Percentiles rank a stretch among this genome's conserved stretches.
phyloP scores from a whole-genome alignment of 2,113 vertebrate species.

The Bubo blakistoni region DNA sequence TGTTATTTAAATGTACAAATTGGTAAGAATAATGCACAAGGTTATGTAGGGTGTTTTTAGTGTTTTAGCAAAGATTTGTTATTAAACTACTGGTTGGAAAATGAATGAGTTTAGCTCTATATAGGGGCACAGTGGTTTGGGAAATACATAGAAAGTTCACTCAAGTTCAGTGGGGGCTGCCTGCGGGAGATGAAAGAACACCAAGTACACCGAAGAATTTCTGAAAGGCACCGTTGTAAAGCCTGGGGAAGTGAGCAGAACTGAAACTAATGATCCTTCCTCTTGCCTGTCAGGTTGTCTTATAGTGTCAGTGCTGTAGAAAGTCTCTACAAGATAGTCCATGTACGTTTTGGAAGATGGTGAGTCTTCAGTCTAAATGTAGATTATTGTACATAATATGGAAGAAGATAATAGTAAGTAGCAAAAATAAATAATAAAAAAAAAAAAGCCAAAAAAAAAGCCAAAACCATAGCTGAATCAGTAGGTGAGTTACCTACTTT shows the following conservation, averaged over 20 bases:
- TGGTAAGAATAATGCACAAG: slow-evolving; percentile 74
- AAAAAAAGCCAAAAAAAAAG: too few species aligned
- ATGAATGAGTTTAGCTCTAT: slow-evolving; percentile 40
- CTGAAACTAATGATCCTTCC: neutral
- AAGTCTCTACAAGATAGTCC: slow-evolving; percentile 15
- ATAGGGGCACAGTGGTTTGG: neutral
- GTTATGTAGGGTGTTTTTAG: slow-evolving; percentile 78
- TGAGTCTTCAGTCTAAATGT: slow-evolving; percentile 41
- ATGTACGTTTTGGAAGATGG: neutral
- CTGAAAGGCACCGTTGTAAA: neutral
- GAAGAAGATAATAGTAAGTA: slow-evolving; percentile 12
- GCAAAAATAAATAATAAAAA: neutral
- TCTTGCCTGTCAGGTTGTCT: slow-evolving; percentile 31
- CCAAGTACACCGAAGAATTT: neutral
- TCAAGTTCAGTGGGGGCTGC: neutral
- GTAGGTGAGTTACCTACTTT: neutral
- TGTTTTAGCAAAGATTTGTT: slow-evolving; percentile 66
- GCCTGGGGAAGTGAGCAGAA: neutral
- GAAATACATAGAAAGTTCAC: slow-evolving; percentile 7
- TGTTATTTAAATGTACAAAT: slow-evolving; percentile 84
- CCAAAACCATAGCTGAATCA: neutral
- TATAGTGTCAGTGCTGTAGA: neutral
- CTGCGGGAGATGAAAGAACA: neutral
- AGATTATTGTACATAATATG: slow-evolving; percentile 61
- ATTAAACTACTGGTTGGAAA: slow-evolving; percentile 58